Evolutionary conservation across 2,888 invertebrate genomes (phyloP).

Genomic region (Limenitis camilla): DNA sequence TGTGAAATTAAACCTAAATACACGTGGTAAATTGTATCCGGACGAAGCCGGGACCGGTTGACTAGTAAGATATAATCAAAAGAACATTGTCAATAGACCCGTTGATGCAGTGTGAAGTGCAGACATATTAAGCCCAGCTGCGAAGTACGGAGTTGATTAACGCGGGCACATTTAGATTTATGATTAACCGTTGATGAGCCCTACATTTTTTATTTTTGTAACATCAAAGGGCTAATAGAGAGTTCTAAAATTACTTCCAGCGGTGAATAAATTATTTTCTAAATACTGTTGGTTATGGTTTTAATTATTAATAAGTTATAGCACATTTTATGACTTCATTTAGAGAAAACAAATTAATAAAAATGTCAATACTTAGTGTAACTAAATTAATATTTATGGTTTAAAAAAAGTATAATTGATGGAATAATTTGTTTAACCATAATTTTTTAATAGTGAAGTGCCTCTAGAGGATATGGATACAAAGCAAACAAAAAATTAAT

Average conservation of each 20-base stretch:
- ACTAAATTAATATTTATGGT: no score
- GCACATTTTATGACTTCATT: no score
- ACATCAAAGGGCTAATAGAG: constrained; percentile 24
- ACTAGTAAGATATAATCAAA: constrained; percentile 6
- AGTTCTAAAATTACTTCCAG: constrained; percentile 18
- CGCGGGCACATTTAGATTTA: constrained; percentile 59
- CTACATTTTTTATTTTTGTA: constrained; percentile 19
- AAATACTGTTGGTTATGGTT: no score
- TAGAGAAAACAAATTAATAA: no score
- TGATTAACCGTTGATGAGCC: constrained; percentile 34
- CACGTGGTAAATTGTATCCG: no score
- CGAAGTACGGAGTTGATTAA: constrained; percentile 50
- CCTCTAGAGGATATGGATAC: no score
- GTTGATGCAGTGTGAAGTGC: constrained; percentile 45
- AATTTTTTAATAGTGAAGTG: no score
- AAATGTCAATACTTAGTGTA: no score
- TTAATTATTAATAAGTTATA: background rate
- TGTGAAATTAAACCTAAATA: no score
- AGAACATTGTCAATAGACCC: constrained; percentile 14
- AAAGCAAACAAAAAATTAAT: no score
- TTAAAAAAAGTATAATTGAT: no score
- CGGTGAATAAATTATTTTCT: constrained; percentile 5
- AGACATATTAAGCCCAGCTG: constrained; percentile 67
- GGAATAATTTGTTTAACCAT: no score
- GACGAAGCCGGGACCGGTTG: background rate